Evolutionary conservation across 2,888 invertebrate genomes (phyloP).

Genomic region (Carterocephalus palaemon): DNA sequence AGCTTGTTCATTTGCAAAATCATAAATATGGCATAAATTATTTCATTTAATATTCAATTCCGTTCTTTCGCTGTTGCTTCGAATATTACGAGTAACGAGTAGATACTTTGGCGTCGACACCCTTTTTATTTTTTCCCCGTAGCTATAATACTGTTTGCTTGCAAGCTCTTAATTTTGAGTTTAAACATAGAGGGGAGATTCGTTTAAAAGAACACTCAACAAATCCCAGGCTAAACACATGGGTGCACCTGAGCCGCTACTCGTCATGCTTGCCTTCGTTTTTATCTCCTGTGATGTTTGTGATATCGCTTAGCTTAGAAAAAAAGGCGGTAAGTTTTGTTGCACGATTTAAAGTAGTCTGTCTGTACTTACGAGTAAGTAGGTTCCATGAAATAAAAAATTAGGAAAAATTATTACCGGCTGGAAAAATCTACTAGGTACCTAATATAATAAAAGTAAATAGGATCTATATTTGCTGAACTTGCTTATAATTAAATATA

Average conservation of each 20-base stretch:
- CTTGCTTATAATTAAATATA: too few species aligned
- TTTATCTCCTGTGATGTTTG: constrained; percentile 25
- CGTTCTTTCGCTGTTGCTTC: constrained; percentile 67
- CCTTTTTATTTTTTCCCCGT: constrained; percentile 64
- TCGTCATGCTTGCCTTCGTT: constrained; percentile 12
- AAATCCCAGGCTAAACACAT: constrained; percentile 54
- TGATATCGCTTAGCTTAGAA: constrained; percentile 12
- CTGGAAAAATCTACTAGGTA: too few species aligned
- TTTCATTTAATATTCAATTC: constrained; percentile 80
- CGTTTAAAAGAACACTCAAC: constrained; percentile 63
- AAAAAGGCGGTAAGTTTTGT: constrained; percentile 1
- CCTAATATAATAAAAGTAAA: too few species aligned
- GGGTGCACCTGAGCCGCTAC: constrained; percentile 48
- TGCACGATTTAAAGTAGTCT: too few species aligned
- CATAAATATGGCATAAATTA: constrained; percentile 80
- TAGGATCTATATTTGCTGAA: too few species aligned
- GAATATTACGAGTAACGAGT: constrained; percentile 61
- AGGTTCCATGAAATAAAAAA: too few species aligned
- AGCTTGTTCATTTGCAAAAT: constrained; percentile 77
- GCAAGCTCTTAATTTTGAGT: constrained; percentile 71
- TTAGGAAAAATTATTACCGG: too few species aligned
- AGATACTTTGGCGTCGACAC: constrained; percentile 66
- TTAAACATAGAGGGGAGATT: constrained; percentile 70
- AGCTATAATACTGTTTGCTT: constrained; percentile 70
- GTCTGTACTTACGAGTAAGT: too few species aligned